Conservation (phyloP, 2,113 vertebrate genomes). For the Bagarius yarrelli region DNA sequence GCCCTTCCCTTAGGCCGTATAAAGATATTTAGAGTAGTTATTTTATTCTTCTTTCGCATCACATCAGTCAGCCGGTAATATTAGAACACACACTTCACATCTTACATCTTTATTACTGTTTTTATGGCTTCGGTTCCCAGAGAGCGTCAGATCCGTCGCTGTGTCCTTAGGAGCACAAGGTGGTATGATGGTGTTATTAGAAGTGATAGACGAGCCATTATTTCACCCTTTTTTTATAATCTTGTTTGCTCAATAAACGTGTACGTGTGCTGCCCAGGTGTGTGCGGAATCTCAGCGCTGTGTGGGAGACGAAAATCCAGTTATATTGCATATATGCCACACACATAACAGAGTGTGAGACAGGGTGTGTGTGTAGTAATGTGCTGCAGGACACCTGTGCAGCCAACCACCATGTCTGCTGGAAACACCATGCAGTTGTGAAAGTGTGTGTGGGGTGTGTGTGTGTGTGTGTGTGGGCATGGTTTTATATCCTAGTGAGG, state of each 20-base stretch:
- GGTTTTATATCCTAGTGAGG: not conserved
- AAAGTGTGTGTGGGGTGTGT: not conserved
- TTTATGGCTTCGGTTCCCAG: slow-evolving; percentile 32
- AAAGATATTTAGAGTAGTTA: slow-evolving; percentile 2
- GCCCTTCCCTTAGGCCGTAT: not conserved
- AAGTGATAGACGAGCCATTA: slow-evolving; percentile 26
- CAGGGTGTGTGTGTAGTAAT: slow-evolving; percentile 25
- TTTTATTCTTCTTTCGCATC: not conserved
- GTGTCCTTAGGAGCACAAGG: slow-evolving; percentile 35
- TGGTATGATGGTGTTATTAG: slow-evolving; percentile 26
- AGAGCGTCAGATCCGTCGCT: not conserved
- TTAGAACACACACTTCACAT: slow-evolving; percentile 12
- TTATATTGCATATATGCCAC: slow-evolving; percentile 24
- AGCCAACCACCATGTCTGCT: slow-evolving; percentile 3
- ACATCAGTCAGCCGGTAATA: not conserved
- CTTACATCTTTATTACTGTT: slow-evolving; percentile 41
- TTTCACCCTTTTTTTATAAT: slow-evolving; percentile 25
- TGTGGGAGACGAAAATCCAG: slow-evolving; percentile 32
- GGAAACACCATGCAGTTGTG: not conserved
- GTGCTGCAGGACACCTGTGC: slow-evolving; percentile 24
- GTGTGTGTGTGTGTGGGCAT: not conserved
- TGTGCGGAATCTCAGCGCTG: slow-evolving; percentile 30
- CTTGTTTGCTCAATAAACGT: slow-evolving; percentile 41
- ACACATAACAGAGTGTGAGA: slow-evolving; percentile 2
- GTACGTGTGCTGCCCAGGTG: slow-evolving; percentile 32